Evolutionary conservation across 1,140 invertebrate species (phyloP).

Genomic region (Galleria mellonella): DNA sequence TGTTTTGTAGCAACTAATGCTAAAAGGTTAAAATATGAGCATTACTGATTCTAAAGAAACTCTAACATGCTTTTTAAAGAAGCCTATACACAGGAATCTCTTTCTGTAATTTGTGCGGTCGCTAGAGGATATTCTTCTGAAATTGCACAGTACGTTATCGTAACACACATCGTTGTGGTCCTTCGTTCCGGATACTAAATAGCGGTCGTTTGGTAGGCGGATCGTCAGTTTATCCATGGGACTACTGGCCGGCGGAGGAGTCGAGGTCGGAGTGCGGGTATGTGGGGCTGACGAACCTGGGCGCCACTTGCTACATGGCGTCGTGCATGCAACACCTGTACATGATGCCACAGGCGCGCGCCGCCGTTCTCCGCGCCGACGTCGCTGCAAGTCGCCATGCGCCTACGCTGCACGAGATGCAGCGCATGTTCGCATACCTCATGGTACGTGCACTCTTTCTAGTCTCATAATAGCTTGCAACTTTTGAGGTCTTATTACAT

Average conservation of each 20-base stretch:
- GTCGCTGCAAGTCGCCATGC: constrained; percentile 83
- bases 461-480: not conserved
- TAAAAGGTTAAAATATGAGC: too few species aligned
- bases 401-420: constrained; percentile 88
- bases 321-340: constrained; percentile 97
- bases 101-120: too few species aligned
- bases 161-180: too few species aligned
- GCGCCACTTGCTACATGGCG: constrained; percentile 98
- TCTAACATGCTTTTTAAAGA: too few species aligned
- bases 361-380: constrained; percentile 82
- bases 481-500: too few species aligned
- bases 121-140: too few species aligned
- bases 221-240: constrained; percentile 93
- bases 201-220: constrained; percentile 73
- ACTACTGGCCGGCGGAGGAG: constrained; percentile 97
- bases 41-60: too few species aligned
- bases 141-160: too few species aligned
- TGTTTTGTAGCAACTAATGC: too few species aligned
- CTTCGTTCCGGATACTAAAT: too few species aligned
- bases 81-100: too few species aligned
- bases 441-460: constrained; percentile 71
- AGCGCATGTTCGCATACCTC: constrained; percentile 96
- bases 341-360: constrained; percentile 94
- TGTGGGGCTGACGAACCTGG: constrained; percentile 94
- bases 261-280: constrained; percentile 94